These are phyloP conservation scores for Amphiprion clarkii DNA, from an alignment of 2,797 vertebrate species.

Conservation along the genomic window DNA sequence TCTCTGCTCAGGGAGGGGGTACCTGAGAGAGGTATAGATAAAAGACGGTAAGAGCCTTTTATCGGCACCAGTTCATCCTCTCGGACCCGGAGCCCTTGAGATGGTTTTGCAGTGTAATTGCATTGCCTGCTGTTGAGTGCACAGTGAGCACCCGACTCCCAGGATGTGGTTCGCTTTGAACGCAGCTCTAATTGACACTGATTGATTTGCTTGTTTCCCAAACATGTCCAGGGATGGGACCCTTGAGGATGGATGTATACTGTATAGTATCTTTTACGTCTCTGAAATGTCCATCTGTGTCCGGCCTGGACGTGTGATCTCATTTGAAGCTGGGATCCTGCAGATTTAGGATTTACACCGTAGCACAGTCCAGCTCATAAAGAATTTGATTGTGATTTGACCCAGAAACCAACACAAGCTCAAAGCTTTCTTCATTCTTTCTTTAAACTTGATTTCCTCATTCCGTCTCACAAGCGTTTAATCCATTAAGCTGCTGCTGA, in stretches of 20 bases:
- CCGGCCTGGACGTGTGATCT: conserved; percentile 3
- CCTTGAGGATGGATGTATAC: conserved; percentile 52
- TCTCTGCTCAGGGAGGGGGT: conserved; percentile 68
- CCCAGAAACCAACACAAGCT: conserved; percentile 36
- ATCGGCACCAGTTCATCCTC: conserved; percentile 62
- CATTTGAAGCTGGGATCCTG: conserved; percentile 11
- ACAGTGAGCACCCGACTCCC: conserved; percentile 70
- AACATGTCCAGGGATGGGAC: conserved; percentile 71
- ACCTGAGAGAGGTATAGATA: conserved; percentile 68
- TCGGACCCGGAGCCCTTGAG: conserved; percentile 73
- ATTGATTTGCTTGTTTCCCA: conserved; percentile 85
- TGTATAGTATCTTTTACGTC: conserved; percentile 55
- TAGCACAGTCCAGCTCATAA: not conserved
- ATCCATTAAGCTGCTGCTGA: conserved; percentile 65
- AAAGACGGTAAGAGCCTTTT: conserved; percentile 74
- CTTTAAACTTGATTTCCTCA: conserved; percentile 33
- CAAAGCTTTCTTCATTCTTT: conserved; percentile 33
- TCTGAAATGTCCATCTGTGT: conserved; percentile 45
- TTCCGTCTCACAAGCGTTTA: conserved; percentile 16
- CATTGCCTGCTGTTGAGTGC: conserved; percentile 82
- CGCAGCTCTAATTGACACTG: conserved; percentile 85
- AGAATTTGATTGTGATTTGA: conserved; percentile 33
- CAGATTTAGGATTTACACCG: not conserved
- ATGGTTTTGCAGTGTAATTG: conserved; percentile 77
- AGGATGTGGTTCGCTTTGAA: conserved; percentile 85